These are phyloP conservation scores for Cnemophilus loriae DNA, from an alignment of 2,113 vertebrate genomes.

Conservation along the genomic window DNA sequence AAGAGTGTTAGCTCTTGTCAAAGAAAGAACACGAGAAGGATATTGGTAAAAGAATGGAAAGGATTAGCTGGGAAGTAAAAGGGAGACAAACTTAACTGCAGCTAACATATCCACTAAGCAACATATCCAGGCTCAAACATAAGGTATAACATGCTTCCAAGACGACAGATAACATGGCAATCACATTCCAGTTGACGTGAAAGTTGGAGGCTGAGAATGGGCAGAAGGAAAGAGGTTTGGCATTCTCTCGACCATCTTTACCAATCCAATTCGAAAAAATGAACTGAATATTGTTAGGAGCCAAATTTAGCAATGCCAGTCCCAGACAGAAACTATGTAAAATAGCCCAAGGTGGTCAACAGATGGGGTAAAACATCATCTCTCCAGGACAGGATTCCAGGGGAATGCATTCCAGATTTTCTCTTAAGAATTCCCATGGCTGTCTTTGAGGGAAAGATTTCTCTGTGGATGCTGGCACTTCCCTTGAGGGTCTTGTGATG, in stretches of 20 bases:
- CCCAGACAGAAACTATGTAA: not conserved
- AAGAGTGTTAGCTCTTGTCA: not conserved
- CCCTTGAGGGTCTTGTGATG: not conserved
- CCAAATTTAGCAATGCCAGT: not conserved
- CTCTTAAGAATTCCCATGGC: not conserved
- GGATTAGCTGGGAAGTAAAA: not conserved
- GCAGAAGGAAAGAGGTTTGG: not conserved
- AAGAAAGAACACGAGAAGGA: not conserved
- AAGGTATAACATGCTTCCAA: not conserved
- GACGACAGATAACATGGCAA: not conserved
- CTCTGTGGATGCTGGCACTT: not conserved
- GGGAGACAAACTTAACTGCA: not conserved
- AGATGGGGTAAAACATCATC: not conserved
- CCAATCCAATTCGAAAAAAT: not conserved
- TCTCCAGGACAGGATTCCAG: not conserved
- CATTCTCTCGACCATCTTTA: not conserved
- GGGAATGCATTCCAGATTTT: not conserved
- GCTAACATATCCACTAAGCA: not conserved
- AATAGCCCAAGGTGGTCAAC: not conserved
- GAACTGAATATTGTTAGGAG: not conserved
- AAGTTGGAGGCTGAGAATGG: not conserved
- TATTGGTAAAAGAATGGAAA: not conserved
- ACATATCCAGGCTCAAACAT: not conserved
- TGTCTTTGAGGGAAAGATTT: not conserved
- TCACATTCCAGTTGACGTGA: not conserved